Conservation (phyloP, 2,113 vertebrate genomes). For the Myotis davidii region DNA sequence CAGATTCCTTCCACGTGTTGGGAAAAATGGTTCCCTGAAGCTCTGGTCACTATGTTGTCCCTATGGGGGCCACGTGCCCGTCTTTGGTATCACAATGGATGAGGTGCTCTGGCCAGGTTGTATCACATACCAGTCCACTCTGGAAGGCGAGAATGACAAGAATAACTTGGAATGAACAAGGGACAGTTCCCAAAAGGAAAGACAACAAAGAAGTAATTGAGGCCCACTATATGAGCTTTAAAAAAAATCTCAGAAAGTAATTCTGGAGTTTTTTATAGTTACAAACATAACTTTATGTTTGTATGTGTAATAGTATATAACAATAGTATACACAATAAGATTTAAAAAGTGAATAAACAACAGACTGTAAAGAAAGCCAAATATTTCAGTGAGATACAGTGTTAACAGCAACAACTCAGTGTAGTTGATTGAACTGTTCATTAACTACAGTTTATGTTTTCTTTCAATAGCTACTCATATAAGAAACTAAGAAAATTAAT, state of each 20-base stretch:
- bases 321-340: not conserved
- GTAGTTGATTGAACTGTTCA: not conserved
- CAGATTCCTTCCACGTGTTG: not conserved
- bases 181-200: not conserved
- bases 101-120: not conserved
- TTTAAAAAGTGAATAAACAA: not conserved
- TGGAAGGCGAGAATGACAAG: not conserved
- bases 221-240: not conserved
- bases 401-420: not conserved
- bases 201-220: not conserved
- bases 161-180: not conserved
- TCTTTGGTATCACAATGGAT: not conserved
- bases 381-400: conserved; percentile 15
- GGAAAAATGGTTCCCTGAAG: not conserved
- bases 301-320: not conserved
- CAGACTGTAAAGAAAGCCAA: not conserved
- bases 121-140: not conserved
- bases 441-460: conserved; percentile 14
- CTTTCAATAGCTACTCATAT: not conserved
- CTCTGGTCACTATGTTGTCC: not conserved
- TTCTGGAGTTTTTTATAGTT: not conserved
- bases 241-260: not conserved
- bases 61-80: not conserved
- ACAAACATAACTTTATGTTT: not conserved
- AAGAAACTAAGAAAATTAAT: not conserved